Conservation (phyloP, 2,797 vertebrate species). For the Melanotaenia nigrans region DNA sequence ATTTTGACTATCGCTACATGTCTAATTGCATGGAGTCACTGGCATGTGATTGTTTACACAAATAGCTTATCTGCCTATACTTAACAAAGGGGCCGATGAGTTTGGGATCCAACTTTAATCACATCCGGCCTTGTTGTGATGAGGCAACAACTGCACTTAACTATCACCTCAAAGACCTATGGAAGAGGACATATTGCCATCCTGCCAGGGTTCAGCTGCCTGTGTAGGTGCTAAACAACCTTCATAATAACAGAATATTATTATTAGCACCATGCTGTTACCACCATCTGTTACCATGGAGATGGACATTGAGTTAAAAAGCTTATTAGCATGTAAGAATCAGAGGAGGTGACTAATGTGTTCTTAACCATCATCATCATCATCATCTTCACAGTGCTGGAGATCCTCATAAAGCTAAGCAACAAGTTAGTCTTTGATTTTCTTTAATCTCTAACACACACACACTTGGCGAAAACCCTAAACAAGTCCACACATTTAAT, state of each 20-base stretch:
- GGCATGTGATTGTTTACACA: too few relatives aligned
- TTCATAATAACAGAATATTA: conserved; percentile 47
- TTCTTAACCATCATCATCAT: background rate
- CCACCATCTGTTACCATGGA: conserved; percentile 61
- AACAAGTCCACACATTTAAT: background rate
- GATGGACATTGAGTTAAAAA: conserved; percentile 25
- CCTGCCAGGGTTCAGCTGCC: conserved; percentile 29
- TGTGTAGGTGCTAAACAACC: background rate
- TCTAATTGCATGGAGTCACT: too few relatives aligned
- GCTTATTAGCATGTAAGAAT: conserved; percentile 26
- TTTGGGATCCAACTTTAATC: too few relatives aligned
- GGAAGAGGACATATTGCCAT: conserved; percentile 45
- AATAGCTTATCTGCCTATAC: too few relatives aligned
- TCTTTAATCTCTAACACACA: conserved; percentile 6
- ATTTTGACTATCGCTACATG: too few relatives aligned
- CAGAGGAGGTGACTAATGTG: conserved; percentile 32
- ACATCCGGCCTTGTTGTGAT: too few relatives aligned
- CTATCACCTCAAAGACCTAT: conserved; percentile 6
- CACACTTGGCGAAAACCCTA: background rate
- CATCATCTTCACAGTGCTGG: background rate
- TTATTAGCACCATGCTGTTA: conserved; percentile 32
- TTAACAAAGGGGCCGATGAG: too few relatives aligned
- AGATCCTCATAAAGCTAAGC: conserved; percentile 5
- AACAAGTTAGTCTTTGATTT: background rate
- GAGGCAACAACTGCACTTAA: background rate